These are phyloP conservation scores for Sminthurinus signatus DNA, from an alignment of 1,140 invertebrate species.

Conservation along the genomic window DNA sequence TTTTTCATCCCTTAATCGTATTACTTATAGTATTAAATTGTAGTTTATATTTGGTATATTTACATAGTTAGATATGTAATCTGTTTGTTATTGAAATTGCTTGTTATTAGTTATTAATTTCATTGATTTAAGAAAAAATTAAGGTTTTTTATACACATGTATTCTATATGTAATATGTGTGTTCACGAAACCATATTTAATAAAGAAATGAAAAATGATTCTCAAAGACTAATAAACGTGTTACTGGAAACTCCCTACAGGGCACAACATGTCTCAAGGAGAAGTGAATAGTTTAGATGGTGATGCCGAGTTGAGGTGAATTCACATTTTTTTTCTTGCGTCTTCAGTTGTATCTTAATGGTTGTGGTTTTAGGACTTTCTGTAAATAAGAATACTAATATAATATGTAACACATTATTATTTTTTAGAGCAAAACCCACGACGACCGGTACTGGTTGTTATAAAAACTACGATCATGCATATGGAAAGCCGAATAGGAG, in stretches of 20 bases:
- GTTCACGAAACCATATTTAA: neutral
- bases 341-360: no score
- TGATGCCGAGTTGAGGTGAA: no score
- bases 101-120: neutral
- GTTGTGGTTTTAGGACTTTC: no score
- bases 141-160: neutral
- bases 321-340: no score
- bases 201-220: neutral
- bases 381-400: no score
- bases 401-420: no score
- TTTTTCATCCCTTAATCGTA: no score
- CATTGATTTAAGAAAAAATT: neutral
- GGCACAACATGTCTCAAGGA: constrained; percentile 81
- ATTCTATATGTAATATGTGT: neutral
- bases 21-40: no score
- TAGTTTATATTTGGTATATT: no score
- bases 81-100: neutral
- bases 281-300: constrained; percentile 75
- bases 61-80: neutral
- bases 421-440: constrained; percentile 57
- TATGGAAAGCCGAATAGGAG: constrained; percentile 17
- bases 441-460: constrained; percentile 71
- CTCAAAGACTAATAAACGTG: neutral
- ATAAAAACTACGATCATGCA: constrained; percentile 62
- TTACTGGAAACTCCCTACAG: constrained; percentile 47